These are phyloP conservation scores for Porites australiensis DNA, from an alignment of 64 coral and sea anemone species.

Conservation along the genomic window DNA sequence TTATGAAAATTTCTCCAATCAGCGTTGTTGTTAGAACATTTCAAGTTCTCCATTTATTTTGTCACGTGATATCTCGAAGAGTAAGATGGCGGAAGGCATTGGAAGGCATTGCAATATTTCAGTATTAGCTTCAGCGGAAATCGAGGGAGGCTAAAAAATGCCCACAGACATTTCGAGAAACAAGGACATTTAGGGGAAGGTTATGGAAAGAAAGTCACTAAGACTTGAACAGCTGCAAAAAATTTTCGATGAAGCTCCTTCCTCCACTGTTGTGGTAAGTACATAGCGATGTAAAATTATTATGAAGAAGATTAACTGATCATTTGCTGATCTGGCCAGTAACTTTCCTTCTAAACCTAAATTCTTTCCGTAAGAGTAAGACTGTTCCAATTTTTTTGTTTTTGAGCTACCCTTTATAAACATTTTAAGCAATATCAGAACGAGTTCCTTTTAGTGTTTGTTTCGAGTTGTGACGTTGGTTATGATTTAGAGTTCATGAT, in stretches of 20 bases:
- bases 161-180: not conserved
- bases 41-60: not conserved
- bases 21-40: slow-evolving; percentile 19
- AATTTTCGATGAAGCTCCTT: slow-evolving; percentile 67
- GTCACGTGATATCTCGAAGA: slow-evolving; percentile 79
- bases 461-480: too few species aligned
- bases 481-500: too few species aligned
- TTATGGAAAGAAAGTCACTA: slow-evolving; percentile 75
- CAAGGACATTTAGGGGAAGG: not conserved
- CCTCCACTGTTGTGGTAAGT: slow-evolving; percentile 80
- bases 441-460: too few species aligned
- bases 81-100: slow-evolving; percentile 70
- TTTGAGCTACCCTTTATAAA: too few species aligned
- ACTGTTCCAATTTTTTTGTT: too few species aligned
- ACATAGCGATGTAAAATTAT: not conserved
- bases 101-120: slow-evolving; percentile 31
- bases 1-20: not conserved
- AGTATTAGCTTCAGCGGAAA: slow-evolving; percentile 24
- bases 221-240: slow-evolving; percentile 73
- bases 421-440: too few species aligned
- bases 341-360: too few species aligned
- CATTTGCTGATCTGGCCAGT: too few species aligned
- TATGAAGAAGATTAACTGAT: too few species aligned
- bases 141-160: slow-evolving; percentile 4
- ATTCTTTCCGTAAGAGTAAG: too few species aligned